Conservation (phyloP, 2,797 vertebrate genomes). For the Rhynchonycteris naso region DNA sequence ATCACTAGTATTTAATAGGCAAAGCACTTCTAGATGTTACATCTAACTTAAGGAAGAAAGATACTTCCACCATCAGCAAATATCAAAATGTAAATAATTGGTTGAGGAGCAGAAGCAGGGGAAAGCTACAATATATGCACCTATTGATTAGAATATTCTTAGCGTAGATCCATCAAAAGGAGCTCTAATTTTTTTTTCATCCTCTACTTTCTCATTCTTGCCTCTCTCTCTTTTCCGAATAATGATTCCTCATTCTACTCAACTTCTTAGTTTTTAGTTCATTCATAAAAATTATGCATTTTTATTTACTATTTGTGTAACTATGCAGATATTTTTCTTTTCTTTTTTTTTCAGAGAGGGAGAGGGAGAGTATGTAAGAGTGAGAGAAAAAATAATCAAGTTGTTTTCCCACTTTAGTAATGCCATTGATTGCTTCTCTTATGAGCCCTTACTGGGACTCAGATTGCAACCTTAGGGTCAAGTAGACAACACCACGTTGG, state of each 20-base stretch:
- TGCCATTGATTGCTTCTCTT: no score
- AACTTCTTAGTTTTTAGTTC: background rate
- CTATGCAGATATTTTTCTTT: background rate
- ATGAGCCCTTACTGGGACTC: no score
- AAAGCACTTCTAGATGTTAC: background rate
- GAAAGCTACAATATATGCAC: background rate
- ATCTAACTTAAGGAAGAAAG: background rate
- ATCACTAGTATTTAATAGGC: background rate
- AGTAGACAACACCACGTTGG: no score
- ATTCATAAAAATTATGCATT: background rate
- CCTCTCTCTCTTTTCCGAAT: background rate
- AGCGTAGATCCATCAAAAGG: background rate
- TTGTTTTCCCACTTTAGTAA: no score
- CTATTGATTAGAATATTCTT: background rate
- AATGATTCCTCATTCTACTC: background rate
- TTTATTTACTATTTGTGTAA: background rate
- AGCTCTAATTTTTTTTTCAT: background rate
- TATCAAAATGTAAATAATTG: background rate
- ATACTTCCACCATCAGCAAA: background rate
- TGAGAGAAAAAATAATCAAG: no score
- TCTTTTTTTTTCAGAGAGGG: no score
- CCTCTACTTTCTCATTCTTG: background rate
- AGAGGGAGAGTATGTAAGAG: no score
- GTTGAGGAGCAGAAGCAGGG: background rate
- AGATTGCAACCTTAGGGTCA: no score